Conservation (phyloP, 2,888 invertebrate species). For the Archips xylosteana region DNA sequence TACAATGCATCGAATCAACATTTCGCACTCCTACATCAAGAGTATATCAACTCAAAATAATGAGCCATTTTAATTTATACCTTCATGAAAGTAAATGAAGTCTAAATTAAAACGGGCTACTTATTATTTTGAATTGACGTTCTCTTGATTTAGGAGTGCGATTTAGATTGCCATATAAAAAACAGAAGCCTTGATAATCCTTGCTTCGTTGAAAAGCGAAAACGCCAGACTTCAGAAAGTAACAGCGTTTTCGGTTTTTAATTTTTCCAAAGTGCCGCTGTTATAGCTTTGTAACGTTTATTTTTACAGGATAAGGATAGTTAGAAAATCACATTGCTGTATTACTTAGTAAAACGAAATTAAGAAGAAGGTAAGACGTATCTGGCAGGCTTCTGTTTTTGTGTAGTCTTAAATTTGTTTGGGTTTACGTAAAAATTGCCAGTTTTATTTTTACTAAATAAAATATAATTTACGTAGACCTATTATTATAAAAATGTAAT, state of each 20-base stretch:
- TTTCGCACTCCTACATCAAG: not conserved
- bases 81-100: too few relatives aligned
- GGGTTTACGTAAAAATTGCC: slow-evolving; percentile 9
- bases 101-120: too few relatives aligned
- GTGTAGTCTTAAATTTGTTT: not conserved
- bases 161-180: slow-evolving; percentile 45
- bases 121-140: too few relatives aligned
- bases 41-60: too few relatives aligned
- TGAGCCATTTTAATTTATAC: too few relatives aligned
- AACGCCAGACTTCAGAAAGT: slow-evolving; percentile 6
- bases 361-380: slow-evolving; percentile 60
- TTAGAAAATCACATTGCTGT: slow-evolving; percentile 81
- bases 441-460: not conserved
- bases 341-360: slow-evolving; percentile 61
- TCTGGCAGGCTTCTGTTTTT: slow-evolving; percentile 72
- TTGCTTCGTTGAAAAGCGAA: slow-evolving; percentile 40
- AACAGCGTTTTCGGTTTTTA: not conserved
- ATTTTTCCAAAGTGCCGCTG: slow-evolving; percentile 17
- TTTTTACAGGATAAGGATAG: slow-evolving; percentile 76
- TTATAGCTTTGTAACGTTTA: slow-evolving; percentile 45
- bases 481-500: slow-evolving; percentile 24
- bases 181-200: slow-evolving; percentile 61
- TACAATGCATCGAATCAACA: not conserved
- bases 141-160: too few relatives aligned
- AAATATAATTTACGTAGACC: slow-evolving; percentile 24